Evolutionary conservation across 2,797 vertebrate genomes (phyloP).

Genomic region (Megalops cyprinoides): DNA sequence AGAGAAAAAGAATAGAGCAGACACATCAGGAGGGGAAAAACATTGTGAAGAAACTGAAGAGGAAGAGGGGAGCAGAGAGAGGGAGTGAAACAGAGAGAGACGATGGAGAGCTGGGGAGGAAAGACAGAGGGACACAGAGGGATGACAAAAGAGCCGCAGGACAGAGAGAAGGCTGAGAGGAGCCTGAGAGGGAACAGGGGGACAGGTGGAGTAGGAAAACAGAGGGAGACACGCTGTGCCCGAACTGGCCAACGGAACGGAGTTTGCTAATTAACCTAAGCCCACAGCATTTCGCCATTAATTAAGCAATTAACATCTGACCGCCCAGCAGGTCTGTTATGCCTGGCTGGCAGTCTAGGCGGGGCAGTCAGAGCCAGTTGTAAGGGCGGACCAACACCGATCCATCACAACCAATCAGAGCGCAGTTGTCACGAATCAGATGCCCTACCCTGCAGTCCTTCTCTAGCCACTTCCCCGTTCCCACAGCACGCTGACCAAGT

Average conservation of each 20-base stretch:
- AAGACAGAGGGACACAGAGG: background rate
- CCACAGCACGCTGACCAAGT: background rate
- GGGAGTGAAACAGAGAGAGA: background rate
- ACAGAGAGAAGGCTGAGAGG: background rate
- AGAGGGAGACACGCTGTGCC: background rate
- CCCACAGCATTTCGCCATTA: conserved; percentile 15
- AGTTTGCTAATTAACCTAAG: conserved; percentile 25
- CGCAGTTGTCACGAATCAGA: background rate
- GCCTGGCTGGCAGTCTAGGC: background rate
- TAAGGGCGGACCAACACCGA: background rate
- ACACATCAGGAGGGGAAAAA: background rate
- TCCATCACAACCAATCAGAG: conserved; percentile 21
- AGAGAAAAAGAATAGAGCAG: background rate
- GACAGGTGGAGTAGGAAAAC: background rate
- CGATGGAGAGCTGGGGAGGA: background rate
- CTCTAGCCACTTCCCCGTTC: background rate
- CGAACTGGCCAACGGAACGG: background rate
- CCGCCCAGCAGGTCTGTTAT: background rate
- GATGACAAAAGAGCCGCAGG: background rate
- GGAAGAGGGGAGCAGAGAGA: background rate
- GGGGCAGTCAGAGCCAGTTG: background rate
- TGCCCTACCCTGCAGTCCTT: background rate
- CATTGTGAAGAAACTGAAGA: background rate
- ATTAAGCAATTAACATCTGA: conserved; percentile 26
- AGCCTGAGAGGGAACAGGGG: background rate